These are phyloP conservation scores for Tiaroga cobitis DNA, from an alignment of 2,797 vertebrate species.

Conservation along the genomic window DNA sequence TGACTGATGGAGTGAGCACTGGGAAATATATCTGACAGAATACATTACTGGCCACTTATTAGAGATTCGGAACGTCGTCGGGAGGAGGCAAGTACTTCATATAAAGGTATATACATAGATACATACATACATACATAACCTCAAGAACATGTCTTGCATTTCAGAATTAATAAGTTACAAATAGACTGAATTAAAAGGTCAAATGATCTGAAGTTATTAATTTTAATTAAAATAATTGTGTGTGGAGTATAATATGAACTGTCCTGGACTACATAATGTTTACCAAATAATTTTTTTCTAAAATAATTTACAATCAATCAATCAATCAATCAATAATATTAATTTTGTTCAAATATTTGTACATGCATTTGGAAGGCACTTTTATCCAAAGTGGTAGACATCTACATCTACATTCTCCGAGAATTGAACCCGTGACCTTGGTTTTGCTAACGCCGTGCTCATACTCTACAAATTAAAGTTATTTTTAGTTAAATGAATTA, in stretches of 20 bases:
- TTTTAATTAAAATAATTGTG: background rate
- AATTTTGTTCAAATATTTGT: background rate
- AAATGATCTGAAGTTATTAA: too few species aligned
- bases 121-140: too few species aligned
- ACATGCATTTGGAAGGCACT: background rate
- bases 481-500: background rate
- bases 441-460: too few species aligned
- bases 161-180: background rate
- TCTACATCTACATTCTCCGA: too few species aligned
- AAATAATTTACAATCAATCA: background rate
- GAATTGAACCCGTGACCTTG: too few species aligned
- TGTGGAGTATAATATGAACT: background rate
- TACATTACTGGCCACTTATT: background rate
- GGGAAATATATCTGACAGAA: conserved; percentile 32
- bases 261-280: background rate
- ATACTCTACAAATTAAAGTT: background rate
- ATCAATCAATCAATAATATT: background rate
- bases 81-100: background rate
- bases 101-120: too few species aligned
- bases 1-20: conserved; percentile 22
- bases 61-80: background rate
- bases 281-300: background rate
- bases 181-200: background rate
- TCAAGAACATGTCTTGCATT: background rate
- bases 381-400: too few species aligned